Percentiles rank a stretch among this genome's conserved stretches.
Conservation (phyloP, 2,113 vertebrate genomes). For the Plotosus lineatus region DNA sequence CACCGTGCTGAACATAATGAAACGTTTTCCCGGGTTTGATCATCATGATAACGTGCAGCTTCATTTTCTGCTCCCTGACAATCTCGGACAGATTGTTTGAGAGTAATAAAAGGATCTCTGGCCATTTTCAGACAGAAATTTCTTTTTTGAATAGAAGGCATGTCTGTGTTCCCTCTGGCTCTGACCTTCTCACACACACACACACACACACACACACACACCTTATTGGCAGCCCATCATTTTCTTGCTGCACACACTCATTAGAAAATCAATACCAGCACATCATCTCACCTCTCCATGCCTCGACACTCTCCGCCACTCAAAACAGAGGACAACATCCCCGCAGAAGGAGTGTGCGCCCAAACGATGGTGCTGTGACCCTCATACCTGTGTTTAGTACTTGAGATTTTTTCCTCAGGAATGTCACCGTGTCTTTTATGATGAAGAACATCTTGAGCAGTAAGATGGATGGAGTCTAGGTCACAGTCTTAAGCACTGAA, state of each 20-base stretch:
- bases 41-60: neutral
- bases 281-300: neutral
- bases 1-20: conserved; percentile 11
- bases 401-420: conserved; percentile 17
- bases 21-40: conserved; percentile 10
- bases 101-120: conserved; percentile 27
- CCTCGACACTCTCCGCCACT: conserved; percentile 39
- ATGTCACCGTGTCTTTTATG: neutral
- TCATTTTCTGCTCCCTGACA: neutral
- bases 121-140: conserved; percentile 36
- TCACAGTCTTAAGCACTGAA: neutral
- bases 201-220: conserved; percentile 18
- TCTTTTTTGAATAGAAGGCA: conserved; percentile 12
- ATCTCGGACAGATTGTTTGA: neutral
- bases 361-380: neutral
- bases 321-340: conserved; percentile 34
- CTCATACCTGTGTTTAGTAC: neutral
- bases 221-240: conserved; percentile 31
- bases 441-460: neutral
- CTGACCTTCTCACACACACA: conserved; percentile 19
- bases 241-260: conserved; percentile 40
- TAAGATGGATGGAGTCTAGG: neutral
- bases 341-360: conserved; percentile 17
- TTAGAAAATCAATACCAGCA: conserved; percentile 44
- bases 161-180: conserved; percentile 3